Evolutionary conservation across 2,113 vertebrate genomes (phyloP), one percentile per base, ranked within the genome.

Genomic region (Pogonocichla stellata): DNA sequence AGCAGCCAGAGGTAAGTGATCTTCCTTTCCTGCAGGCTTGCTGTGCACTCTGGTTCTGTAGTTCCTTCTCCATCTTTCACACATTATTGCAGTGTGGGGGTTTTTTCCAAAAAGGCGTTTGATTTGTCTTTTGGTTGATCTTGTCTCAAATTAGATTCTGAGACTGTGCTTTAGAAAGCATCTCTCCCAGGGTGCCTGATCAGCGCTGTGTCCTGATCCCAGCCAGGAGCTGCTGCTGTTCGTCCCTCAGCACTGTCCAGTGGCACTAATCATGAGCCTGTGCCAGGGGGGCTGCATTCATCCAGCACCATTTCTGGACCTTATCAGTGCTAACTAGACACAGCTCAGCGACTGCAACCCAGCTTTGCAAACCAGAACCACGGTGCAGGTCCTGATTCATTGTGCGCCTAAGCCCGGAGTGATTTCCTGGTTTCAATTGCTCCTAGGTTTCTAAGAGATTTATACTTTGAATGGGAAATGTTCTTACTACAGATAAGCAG

Each of bases 81-180:
- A 42, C 12, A 60, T 50, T 85, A 88, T 54, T 91, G 56, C 85
- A 40, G 36, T 38, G 36, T 38, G 34, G 31, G 28, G 17, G 15
- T 11, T 29, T 13, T 45, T 53, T 14, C 4, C 36, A 14, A 75
- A 64, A 47, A 50, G 34, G 8, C 7, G 64, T 97, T 86, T 94
- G 67, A 92, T 93, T 93, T 94, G 23, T 91, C 58, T 93, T 81
- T 45, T 56, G 31, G 17, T 66, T 93, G 65, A 73, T 90, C 66
- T 73, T 6, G 2, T 89, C 87, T 53, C 43, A 91, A 93, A 96
- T 90, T 80, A 82, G 90, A 92, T 75, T 58, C 61, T 50, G 60
- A 79, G 65, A 9, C 5, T 62, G 50, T 15, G n/a, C 29, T 77
- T 93, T 40, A 50, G 85, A 69, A 79, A 61, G 16, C 26, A 64